phyloP scores from a whole-genome alignment of 2,888 invertebrate genomes.

The Drepana falcataria region DNA sequence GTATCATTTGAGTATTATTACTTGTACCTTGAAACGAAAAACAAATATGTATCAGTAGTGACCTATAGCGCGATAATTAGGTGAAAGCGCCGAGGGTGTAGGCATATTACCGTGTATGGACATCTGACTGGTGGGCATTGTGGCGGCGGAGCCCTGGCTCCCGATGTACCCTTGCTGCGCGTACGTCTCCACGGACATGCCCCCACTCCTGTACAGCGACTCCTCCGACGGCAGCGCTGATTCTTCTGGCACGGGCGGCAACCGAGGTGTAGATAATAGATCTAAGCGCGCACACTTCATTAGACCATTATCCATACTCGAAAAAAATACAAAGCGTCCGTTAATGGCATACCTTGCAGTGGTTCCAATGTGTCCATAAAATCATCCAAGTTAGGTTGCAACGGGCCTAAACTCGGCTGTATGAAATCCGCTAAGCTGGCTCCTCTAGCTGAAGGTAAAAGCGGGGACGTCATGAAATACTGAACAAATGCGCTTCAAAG shows the following conservation, averaged over 20 bases:
- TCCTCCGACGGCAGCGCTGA: conserved; percentile 70
- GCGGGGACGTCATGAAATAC: too few relatives aligned
- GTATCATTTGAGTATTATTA: conserved; percentile 65
- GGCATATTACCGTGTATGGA: conserved; percentile 54
- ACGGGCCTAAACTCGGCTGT: conserved; percentile 97
- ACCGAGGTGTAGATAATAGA: conserved; percentile 62
- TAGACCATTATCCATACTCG: not conserved
- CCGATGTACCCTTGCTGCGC: conserved; percentile 47
- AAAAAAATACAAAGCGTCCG: not conserved
- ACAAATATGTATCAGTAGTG: conserved; percentile 4
- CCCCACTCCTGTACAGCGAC: conserved; percentile 59
- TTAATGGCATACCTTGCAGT: conserved; percentile 81
- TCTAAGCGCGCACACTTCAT: conserved; percentile 32
- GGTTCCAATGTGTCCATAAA: conserved; percentile 95
- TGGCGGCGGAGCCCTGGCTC: conserved; percentile 40
- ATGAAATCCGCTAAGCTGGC: conserved; percentile 97
- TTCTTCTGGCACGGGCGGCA: conserved; percentile 82
- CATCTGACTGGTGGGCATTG: conserved; percentile 71
- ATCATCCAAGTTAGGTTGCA: conserved; percentile 98
- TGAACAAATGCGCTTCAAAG: too few relatives aligned
- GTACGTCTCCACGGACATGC: conserved; percentile 65
- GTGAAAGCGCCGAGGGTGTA: not conserved
- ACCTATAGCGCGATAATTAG: not conserved
- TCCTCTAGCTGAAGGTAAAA: conserved; percentile 82
- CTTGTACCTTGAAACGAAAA: conserved; percentile 46